Evolutionary conservation across 35 echinoderm and acorn worm species (phyloP), one percentile per base, ranked within the genome.

Genomic region (Acanthaster planci): DNA sequence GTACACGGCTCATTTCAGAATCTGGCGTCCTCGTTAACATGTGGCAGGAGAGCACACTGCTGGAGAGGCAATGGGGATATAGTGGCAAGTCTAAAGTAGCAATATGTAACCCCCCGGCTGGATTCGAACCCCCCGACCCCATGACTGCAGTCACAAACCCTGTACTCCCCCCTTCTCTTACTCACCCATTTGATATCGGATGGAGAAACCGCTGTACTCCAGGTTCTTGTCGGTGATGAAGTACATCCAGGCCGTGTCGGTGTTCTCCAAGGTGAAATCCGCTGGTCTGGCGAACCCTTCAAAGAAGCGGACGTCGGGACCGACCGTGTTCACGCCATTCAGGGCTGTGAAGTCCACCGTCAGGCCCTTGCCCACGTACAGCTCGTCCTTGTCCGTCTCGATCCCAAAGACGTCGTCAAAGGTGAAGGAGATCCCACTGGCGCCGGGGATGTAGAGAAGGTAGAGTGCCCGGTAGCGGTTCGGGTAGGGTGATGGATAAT

Each of bases 211-310:
- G 31, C 51, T 39, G 53, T 67, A 84, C 56, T 87, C 67, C 0
- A 88, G 30, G 67, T 93, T 93, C 75, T 84, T 93, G 54, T 93
- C 90, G 8, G 90, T 93, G 21, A 53, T 54, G 80, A 93, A 93
- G 52, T 88, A 93, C 60, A 93, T 79, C 90, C 90, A 93, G 19
- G 67, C 90, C 29, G 78, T 84, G 59, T 93, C 90, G 32, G 90
- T 88, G 26, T 84, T 18, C 12, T 16, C 35, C 16, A 93, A 5
- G 44, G 35, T 37, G 38, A 90, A 90, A 58, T n/a, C 40, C 0
- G 26, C 67, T 38, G 89, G 89, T 40, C 31, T 9, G 59, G 1
- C 26, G 16, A 26, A 22, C 14, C 59, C 39, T 38, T 82, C 78
- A 83, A 82, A 89, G 55, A 82, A 89, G 37, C 18, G 40, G 32